Percentiles rank a stretch among this genome's conserved stretches.
Conservation (phyloP, 2,888 invertebrate species). For the Leucozona laternaria region DNA sequence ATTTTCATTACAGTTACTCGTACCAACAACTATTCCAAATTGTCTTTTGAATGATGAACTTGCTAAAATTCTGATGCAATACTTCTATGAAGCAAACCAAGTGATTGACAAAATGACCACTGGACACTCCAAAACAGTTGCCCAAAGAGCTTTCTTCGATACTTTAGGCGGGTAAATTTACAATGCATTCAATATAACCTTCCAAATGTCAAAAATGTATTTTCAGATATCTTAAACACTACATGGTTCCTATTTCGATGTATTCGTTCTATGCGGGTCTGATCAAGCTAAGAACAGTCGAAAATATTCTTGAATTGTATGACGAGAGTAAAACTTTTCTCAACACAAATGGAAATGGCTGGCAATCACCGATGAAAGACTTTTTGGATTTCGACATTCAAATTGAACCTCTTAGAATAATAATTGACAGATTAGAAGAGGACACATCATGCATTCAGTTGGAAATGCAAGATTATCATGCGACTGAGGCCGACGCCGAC, state of each 20-base stretch:
- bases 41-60: slow-evolving; percentile 79
- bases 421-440: slow-evolving; percentile 48
- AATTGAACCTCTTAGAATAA: slow-evolving; percentile 78
- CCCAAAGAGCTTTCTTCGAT: slow-evolving; percentile 81
- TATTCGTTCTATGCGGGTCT: slow-evolving; percentile 82
- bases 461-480: slow-evolving; percentile 77
- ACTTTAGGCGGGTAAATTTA: slow-evolving; percentile 80
- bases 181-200: background rate
- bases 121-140: slow-evolving; percentile 73
- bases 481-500: slow-evolving; percentile 78
- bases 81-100: slow-evolving; percentile 81
- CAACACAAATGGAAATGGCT: slow-evolving; percentile 83
- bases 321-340: slow-evolving; percentile 79
- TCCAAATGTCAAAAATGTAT: background rate
- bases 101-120: slow-evolving; percentile 78
- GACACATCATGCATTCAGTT: slow-evolving; percentile 79
- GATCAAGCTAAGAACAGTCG: slow-evolving; percentile 78
- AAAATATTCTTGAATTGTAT: slow-evolving; percentile 79
- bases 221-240: slow-evolving; percentile 79
- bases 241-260: slow-evolving; percentile 81
- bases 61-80: slow-evolving; percentile 80
- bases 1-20: slow-evolving; percentile 77
- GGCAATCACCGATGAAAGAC: slow-evolving; percentile 79
- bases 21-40: slow-evolving; percentile 80
- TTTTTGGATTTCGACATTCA: slow-evolving; percentile 77